Percentiles rank a stretch among this genome's conserved stretches.
Conservation (phyloP, 2,888 invertebrate species). For the Rhingia rostrata region DNA sequence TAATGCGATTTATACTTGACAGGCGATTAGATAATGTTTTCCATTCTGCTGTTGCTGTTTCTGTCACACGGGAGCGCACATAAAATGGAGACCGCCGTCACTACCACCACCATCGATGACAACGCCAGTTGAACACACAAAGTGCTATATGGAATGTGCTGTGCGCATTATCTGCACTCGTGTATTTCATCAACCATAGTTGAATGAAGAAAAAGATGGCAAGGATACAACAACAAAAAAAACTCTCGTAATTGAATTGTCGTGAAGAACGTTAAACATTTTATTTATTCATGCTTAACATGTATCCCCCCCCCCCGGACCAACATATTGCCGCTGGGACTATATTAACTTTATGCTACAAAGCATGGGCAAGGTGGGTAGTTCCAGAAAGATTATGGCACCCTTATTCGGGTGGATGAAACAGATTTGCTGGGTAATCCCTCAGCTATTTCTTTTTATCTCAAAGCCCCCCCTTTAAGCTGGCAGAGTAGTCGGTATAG, state of each 20-base stretch:
- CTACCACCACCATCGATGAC: not conserved
- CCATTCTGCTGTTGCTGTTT: conserved; percentile 9
- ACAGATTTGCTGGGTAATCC: conserved; percentile 75
- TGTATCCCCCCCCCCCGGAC: conserved; percentile 5
- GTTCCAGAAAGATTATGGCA: conserved; percentile 72
- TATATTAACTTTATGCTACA: conserved; percentile 69
- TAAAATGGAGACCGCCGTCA: not conserved
- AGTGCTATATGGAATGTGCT: conserved; percentile 31
- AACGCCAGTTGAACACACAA: conserved; percentile 24
- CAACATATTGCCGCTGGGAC: conserved; percentile 45
- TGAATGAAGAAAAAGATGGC: not conserved
- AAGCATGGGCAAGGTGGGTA: conserved; percentile 46
- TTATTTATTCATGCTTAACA: conserved; percentile 69
- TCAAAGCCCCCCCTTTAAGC: conserved; percentile 38
- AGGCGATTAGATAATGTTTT: conserved; percentile 70
- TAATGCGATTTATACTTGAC: conserved; percentile 72
- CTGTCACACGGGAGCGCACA: conserved; percentile 29
- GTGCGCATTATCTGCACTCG: conserved; percentile 36
- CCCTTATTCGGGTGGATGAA: conserved; percentile 74
- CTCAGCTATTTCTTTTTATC: conserved; percentile 62
- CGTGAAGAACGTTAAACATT: conserved; percentile 72
- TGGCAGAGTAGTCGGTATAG: not conserved
- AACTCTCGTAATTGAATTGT: conserved; percentile 70
- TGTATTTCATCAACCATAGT: not conserved
- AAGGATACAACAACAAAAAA: conserved; percentile 12